These are phyloP conservation scores for Microctenopoma stevenorrisi DNA, from an alignment of 2,797 vertebrate species.

Conservation along the genomic window DNA sequence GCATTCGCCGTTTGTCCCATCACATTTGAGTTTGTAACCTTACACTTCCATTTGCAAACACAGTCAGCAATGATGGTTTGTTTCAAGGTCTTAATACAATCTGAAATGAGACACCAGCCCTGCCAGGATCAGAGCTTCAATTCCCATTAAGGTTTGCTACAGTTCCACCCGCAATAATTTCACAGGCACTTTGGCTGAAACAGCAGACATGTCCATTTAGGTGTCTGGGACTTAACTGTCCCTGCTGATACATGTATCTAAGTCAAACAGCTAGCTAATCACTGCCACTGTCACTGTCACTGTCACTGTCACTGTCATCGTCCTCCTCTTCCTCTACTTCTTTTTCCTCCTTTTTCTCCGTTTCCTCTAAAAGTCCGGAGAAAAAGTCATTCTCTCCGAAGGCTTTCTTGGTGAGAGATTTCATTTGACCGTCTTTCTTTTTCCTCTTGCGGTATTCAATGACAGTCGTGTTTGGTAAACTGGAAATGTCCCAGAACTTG, in stretches of 20 bases:
- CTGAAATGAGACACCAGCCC: not conserved
- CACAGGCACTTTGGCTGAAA: not conserved
- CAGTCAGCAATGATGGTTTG: not conserved
- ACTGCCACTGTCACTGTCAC: constrained; percentile 77
- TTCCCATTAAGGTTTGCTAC: not conserved
- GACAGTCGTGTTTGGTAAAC: constrained; percentile 79
- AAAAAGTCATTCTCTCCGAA: constrained; percentile 91
- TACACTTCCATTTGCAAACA: not conserved
- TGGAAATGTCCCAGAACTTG: constrained; percentile 94
- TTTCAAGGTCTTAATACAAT: not conserved
- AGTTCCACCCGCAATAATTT: not conserved
- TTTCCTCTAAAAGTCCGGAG: constrained; percentile 86
- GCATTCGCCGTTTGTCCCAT: not conserved
- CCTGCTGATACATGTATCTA: not conserved
- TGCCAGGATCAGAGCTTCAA: not conserved
- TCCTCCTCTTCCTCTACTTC: constrained; percentile 52
- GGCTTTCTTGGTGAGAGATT: constrained; percentile 90
- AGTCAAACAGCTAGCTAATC: constrained; percentile 53
- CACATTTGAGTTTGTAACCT: not conserved
- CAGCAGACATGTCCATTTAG: not conserved
- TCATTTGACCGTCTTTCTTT: constrained; percentile 87
- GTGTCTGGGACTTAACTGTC: not conserved
- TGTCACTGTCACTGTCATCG: constrained; percentile 64
- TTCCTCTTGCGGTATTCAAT: constrained; percentile 90
- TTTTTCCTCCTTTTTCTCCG: constrained; percentile 52